A percentile compares a stretch with the other conserved stretches of the same genome.
These are phyloP conservation scores for Cyclina sinensis DNA, from an alignment of 1,140 invertebrate genomes.

Conservation along the genomic window DNA sequence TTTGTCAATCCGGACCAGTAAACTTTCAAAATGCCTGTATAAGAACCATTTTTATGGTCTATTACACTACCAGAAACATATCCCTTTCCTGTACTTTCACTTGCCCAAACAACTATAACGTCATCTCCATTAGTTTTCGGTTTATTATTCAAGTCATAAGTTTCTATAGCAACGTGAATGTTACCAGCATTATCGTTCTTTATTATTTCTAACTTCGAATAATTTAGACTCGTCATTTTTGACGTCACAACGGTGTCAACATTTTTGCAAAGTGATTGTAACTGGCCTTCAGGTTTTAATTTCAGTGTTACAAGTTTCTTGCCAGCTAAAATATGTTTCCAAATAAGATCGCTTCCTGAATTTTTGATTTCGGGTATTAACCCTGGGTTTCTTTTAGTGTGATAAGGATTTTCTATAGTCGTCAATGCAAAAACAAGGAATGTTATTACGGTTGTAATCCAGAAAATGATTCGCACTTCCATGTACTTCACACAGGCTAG, in stretches of 20 bases:
- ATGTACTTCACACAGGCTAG: neutral
- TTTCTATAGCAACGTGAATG: neutral
- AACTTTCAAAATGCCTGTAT: constrained; percentile 39
- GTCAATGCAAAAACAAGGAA: neutral
- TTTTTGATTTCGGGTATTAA: neutral
- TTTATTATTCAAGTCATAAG: neutral
- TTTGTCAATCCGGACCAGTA: constrained; percentile 42
- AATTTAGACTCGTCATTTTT: neutral
- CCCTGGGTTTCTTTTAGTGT: neutral
- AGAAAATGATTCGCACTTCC: neutral
- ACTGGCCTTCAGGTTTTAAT: neutral
- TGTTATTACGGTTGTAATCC: neutral
- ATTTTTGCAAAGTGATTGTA: neutral
- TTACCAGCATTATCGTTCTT: neutral
- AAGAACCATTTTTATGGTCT: constrained; percentile 58
- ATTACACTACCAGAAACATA: constrained; percentile 42
- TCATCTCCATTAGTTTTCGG: constrained; percentile 12
- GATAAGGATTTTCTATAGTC: neutral
- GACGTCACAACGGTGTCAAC: neutral
- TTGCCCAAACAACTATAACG: constrained; percentile 27
- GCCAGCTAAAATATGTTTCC: too few relatives aligned
- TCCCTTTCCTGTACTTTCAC: constrained; percentile 25
- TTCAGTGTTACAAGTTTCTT: too few relatives aligned
- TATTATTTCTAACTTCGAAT: neutral
- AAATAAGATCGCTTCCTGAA: neutral